Percentiles rank a stretch among this genome's conserved stretches.
Evolutionary conservation across 2,888 invertebrate species (phyloP).

Genomic region (Sminthurides aquaticus): DNA sequence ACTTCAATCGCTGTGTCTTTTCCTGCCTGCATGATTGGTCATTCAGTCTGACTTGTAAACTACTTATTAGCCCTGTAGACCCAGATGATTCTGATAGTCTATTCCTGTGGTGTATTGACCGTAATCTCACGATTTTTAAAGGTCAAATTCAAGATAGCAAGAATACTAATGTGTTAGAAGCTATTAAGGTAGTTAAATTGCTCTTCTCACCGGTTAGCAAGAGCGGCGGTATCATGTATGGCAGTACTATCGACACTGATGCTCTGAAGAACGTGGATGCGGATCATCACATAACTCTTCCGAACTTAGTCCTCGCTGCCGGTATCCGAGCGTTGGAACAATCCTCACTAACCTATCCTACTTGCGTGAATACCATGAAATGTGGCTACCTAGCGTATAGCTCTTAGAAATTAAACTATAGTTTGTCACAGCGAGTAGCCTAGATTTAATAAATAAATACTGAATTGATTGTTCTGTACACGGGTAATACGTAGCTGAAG

Average conservation of each 20-base stretch:
- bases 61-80: constrained; percentile 27
- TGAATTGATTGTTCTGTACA: too few species aligned
- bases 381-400: constrained; percentile 35
- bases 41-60: constrained; percentile 32
- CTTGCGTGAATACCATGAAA: constrained; percentile 26
- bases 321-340: constrained; percentile 24
- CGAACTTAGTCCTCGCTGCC: constrained; percentile 28
- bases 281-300: constrained; percentile 24
- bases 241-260: constrained; percentile 23
- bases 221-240: constrained; percentile 17
- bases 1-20: constrained; percentile 34
- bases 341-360: constrained; percentile 24
- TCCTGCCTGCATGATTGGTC: constrained; percentile 36
- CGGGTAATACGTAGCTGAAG: too few species aligned
- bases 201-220: constrained; percentile 26
- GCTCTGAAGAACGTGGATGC: constrained; percentile 22
- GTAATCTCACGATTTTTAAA: constrained; percentile 28
- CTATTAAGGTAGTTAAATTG: constrained; percentile 33
- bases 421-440: too few species aligned
- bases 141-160: background rate
- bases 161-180: constrained; percentile 14
- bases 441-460: too few species aligned
- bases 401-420: background rate
- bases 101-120: constrained; percentile 40
- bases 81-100: constrained; percentile 17